A percentile compares a stretch with the other conserved stretches of the same genome.
Evolutionary conservation across 2,113 vertebrate species (phyloP).

Genomic region (Arenaria interpres): DNA sequence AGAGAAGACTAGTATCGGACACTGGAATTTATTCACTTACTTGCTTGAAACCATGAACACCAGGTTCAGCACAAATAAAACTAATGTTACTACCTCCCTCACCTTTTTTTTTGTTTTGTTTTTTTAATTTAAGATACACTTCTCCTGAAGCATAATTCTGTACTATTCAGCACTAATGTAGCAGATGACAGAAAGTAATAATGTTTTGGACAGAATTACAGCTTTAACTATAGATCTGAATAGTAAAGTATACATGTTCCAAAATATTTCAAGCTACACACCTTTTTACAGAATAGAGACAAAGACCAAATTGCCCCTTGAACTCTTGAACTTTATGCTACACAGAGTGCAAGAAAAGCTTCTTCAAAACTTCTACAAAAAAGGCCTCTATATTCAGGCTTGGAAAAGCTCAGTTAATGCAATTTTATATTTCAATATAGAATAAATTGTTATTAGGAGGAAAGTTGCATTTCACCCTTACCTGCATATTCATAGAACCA

Average conservation of each 20-base stretch:
- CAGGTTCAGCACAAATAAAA: neutral
- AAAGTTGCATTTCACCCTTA: constrained; percentile 61
- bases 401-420: neutral
- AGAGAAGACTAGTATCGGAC: neutral
- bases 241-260: neutral
- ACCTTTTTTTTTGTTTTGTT: neutral
- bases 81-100: neutral
- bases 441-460: neutral
- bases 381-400: neutral
- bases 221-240: neutral
- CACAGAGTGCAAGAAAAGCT: constrained; percentile 18
- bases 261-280: neutral
- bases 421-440: neutral
- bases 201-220: neutral
- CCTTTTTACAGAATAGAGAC: neutral
- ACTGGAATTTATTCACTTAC: neutral
- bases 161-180: neutral
- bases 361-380: neutral
- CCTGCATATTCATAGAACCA: constrained; percentile 99
- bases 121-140: neutral
- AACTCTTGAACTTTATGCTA: constrained; percentile 34
- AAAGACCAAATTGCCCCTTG: neutral
- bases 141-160: neutral
- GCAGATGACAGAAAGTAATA: neutral
- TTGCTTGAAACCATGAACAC: neutral